phyloP scores from a whole-genome alignment of 2,797 vertebrate species.

The Myotis pilosus region DNA sequence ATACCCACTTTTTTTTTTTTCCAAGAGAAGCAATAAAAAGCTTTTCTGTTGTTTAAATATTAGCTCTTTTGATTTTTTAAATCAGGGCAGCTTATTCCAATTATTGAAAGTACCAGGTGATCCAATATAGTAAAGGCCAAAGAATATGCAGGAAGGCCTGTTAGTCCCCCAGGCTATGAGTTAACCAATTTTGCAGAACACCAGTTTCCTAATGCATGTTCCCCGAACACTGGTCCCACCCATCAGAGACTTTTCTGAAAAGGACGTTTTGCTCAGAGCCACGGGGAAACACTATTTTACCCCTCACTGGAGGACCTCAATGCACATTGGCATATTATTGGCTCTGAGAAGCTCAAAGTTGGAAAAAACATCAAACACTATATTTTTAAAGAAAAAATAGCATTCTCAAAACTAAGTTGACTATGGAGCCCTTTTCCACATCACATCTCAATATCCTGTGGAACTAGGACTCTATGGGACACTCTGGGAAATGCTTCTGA shows the following conservation, averaged over 20 bases:
- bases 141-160: not conserved
- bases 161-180: not conserved
- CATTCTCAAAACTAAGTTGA: conserved; percentile 36
- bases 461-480: not conserved
- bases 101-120: not conserved
- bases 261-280: not conserved
- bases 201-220: not conserved
- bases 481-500: not conserved
- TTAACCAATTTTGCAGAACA: not conserved
- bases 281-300: not conserved
- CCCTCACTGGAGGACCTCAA: not conserved
- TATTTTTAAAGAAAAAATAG: not conserved
- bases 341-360: not conserved
- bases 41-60: not conserved
- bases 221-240: not conserved
- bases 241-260: not conserved
- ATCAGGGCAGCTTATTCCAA: not conserved
- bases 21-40: not conserved
- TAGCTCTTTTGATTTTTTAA: conserved; percentile 4
- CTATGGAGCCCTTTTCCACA: not conserved
- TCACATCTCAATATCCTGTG: not conserved
- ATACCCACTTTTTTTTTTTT: not conserved
- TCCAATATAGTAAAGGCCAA: not conserved
- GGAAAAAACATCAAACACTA: not conserved
- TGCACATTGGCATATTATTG: not conserved